phyloP scores from a whole-genome alignment of 2,113 vertebrate species.

The Catharus bicknelli region DNA sequence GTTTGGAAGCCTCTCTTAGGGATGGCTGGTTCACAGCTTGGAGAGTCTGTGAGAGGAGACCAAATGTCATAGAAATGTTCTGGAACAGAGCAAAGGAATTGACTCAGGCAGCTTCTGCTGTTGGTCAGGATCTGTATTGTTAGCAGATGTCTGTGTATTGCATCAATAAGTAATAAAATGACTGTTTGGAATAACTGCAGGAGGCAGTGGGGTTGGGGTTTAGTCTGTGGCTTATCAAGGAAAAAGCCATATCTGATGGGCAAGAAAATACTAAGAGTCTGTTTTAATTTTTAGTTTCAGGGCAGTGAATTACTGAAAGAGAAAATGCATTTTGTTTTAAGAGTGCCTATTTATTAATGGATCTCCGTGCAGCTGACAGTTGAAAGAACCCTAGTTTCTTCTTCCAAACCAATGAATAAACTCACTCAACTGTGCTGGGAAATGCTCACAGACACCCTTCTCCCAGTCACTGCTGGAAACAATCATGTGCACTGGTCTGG shows the following conservation, averaged over 20 bases:
- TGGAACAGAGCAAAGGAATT: background rate
- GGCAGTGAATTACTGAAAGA: background rate
- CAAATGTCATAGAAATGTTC: background rate
- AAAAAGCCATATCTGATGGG: background rate
- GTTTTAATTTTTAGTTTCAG: background rate
- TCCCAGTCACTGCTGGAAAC: background rate
- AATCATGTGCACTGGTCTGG: background rate
- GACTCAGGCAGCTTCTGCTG: background rate
- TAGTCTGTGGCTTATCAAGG: background rate
- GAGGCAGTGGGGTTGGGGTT: background rate
- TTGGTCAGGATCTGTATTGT: background rate
- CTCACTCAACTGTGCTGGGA: background rate
- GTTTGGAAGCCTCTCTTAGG: background rate
- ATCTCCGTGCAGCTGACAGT: background rate
- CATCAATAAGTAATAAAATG: conserved; percentile 28
- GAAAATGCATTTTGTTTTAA: background rate
- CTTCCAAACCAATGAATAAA: background rate
- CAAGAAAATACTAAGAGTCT: background rate
- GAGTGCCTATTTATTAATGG: background rate
- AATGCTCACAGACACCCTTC: background rate
- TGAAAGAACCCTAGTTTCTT: background rate
- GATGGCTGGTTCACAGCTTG: background rate
- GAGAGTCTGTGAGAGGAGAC: background rate
- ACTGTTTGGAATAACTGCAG: background rate
- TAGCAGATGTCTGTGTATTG: conserved; percentile 32